Conservation (phyloP, 1,140 invertebrate genomes). For the Megalopta genalis region DNA sequence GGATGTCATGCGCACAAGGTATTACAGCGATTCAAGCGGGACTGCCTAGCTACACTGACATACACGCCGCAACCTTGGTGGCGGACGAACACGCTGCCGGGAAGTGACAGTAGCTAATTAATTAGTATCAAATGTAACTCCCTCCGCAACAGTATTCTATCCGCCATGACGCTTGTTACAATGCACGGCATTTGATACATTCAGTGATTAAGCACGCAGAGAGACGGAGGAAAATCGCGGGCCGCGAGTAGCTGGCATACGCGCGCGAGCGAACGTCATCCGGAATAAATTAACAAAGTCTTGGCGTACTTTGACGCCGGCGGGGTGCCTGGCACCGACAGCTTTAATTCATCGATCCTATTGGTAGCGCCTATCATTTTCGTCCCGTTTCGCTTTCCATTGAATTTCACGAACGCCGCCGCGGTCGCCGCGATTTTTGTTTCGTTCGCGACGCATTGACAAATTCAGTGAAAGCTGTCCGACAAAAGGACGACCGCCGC, state of each 20-base stretch:
- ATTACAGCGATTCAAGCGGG: constrained; percentile 22
- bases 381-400: not conserved
- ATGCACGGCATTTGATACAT: constrained; percentile 45
- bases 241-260: not conserved
- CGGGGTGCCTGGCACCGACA: not conserved
- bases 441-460: not conserved
- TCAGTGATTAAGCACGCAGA: constrained; percentile 48
- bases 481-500: no score
- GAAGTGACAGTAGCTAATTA: constrained; percentile 73
- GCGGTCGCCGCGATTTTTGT: not conserved
- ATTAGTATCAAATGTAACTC: constrained; percentile 73
- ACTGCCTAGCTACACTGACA: constrained; percentile 24
- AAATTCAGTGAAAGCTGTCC: no score
- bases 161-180: constrained; percentile 22
- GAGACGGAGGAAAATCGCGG: constrained; percentile 35
- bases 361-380: not conserved
- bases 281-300: constrained; percentile 4
- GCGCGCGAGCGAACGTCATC: constrained; percentile 7
- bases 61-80: constrained; percentile 54
- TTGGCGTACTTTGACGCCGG: not conserved
- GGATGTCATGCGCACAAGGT: constrained; percentile 22
- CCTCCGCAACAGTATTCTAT: constrained; percentile 48
- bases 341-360: not conserved
- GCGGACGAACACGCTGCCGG: constrained; percentile 71
- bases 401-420: not conserved